A percentile compares a stretch with the other conserved stretches of the same genome.
Conservation (phyloP, 2,113 vertebrate species). For the Cinclus cinclus region DNA sequence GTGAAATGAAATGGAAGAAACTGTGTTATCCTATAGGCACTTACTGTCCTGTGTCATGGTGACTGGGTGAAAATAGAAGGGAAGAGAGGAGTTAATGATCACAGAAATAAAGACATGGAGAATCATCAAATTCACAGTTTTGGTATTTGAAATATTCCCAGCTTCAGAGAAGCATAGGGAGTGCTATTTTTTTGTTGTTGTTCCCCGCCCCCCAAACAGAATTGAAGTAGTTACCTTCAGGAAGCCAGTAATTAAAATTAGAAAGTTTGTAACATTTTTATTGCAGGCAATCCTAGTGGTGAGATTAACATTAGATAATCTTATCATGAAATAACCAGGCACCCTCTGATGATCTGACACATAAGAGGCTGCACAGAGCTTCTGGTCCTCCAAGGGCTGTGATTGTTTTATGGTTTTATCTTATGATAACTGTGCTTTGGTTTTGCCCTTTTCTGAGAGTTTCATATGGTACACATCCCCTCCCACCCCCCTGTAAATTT, state of each 20-base stretch:
- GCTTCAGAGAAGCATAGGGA: constrained; percentile 27
- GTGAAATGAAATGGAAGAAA: neutral
- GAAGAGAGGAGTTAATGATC: neutral
- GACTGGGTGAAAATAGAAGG: neutral
- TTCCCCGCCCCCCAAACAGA: neutral
- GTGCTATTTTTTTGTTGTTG: neutral
- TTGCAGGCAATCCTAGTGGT: constrained; percentile 17
- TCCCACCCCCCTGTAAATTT: constrained; percentile 12
- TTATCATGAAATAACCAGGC: constrained; percentile 56
- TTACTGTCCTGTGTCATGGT: neutral
- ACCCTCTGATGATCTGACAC: constrained; percentile 47
- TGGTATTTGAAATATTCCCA: neutral
- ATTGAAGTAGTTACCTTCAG: constrained; percentile 45
- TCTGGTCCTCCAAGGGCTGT: constrained; percentile 2
- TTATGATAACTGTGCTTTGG: constrained; percentile 42
- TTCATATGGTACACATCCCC: neutral
- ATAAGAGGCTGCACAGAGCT: constrained; percentile 31
- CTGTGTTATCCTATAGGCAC: neutral
- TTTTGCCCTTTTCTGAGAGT: constrained; percentile 55
- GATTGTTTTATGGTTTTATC: constrained; percentile 58
- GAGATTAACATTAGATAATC: constrained; percentile 57
- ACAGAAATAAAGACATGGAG: neutral
- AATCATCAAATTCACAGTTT: neutral
- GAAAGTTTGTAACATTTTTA: constrained; percentile 37
- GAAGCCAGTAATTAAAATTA: constrained; percentile 48